Percentiles rank a stretch among this genome's conserved stretches.
Evolutionary conservation across 2,797 vertebrate species (phyloP).

Genomic region (Peromyscus aztecus): DNA sequence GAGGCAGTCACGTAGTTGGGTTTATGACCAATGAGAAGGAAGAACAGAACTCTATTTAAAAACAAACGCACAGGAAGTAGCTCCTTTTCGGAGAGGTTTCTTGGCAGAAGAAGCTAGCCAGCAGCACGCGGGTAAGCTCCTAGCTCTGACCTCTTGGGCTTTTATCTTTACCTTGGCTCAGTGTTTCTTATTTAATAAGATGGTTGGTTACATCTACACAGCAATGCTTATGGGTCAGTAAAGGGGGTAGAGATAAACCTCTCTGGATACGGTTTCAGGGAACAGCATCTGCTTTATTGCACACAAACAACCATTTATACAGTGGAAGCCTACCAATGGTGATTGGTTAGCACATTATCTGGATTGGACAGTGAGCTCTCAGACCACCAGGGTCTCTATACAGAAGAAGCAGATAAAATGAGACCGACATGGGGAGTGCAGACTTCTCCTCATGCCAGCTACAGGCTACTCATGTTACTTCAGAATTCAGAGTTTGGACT

Average conservation of each 20-base stretch:
- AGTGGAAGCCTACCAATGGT: background rate
- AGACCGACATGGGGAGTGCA: background rate
- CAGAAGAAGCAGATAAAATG: background rate
- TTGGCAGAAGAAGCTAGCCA: too few species aligned
- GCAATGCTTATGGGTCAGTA: too few species aligned
- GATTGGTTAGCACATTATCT: background rate
- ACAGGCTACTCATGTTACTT: background rate
- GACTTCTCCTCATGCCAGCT: background rate
- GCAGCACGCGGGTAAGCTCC: too few species aligned
- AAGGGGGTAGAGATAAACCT: background rate
- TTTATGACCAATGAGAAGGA: too few species aligned
- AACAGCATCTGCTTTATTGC: background rate
- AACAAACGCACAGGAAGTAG: too few species aligned
- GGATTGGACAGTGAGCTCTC: background rate
- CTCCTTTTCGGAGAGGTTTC: too few species aligned
- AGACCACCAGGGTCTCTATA: background rate
- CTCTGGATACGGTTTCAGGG: background rate
- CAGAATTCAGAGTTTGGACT: background rate
- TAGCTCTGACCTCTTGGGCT: too few species aligned
- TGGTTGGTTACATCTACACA: too few species aligned
- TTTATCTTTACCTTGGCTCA: too few species aligned
- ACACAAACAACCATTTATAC: background rate
- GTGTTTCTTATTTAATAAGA: too few species aligned
- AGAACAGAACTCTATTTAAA: too few species aligned
- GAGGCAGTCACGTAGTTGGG: too few species aligned